Evolutionary conservation across 1,140 invertebrate species (phyloP), one percentile per base, ranked within the genome.

Genomic region (Polyergus mexicanus): DNA sequence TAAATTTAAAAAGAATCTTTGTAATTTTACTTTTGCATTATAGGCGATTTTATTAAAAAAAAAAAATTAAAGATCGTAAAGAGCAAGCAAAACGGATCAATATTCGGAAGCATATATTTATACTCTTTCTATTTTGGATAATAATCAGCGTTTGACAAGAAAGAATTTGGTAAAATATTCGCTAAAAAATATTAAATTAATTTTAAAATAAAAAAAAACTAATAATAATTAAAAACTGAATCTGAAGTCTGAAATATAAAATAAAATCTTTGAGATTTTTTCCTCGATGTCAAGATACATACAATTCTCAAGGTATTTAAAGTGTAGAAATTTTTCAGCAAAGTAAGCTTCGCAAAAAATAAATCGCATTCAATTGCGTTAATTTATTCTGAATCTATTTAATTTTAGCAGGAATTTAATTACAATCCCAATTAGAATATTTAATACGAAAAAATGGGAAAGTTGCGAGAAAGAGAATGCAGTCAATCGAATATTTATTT

Each of bases 1-100:
- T 11, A 51, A 74, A 41, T 41, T 75, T n/a, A 75, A 60, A 19
- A 58, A 41, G 35, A 19, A 6, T 62, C 25, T n/a, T 74, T 16
- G 19, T 32, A 68, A 3, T 0, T 7, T 0, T 7, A n/a, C 0
- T 44, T 72, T 22, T 41, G 38, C 6, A 0, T 56, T 38, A 8
- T 4, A 56, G 19, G 47, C 7, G 25, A 47, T 2, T 22, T 35
- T 71, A 32, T 19, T 2, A n/a, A 28, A 28, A 28, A n/a, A n/a
- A 10, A 51, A 51, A 51, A 19, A 72, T 72, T 35, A 56, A 22
- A 72, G 5, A 72, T 4, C 10, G 2, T n/a, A 35, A 22, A 68
- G 3, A 56, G 19, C 54, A 56, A 19, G 16, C 16, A 51, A 58
- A 75, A n/a, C 25, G 25, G 16, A 16, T 68, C 56, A 72, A 72